Evolutionary conservation across 2,113 vertebrate genomes (phyloP), one percentile per base, ranked within the genome.

Genomic region (Xenotilapia flavipinnis): DNA sequence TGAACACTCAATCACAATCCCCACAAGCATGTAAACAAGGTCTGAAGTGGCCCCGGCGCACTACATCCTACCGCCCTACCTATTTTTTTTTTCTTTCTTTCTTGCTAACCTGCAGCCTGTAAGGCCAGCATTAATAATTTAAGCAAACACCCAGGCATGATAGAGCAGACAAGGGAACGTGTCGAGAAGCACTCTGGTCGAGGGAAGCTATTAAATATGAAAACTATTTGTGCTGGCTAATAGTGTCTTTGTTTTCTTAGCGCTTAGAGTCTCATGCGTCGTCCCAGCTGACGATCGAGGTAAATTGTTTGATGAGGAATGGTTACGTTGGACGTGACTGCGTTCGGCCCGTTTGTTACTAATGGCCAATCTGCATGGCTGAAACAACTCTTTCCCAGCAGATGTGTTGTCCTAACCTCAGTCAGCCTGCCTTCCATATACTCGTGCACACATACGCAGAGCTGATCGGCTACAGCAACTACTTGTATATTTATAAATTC

Each of bases 401-500:
- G 90, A 91, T 88, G 65, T 65, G 86, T 91, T 93, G 62, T 79
- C 80, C 87, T 86, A 92, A 93, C 91, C 91, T 81, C 73, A 83
- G 89, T 73, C 89, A 84, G 40, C 60, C 31, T 3, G 89, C 33
- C 73, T 3, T 28, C 23, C 28, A 31, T 62, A 42, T 11, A 38
- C 79, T 28, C 17, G 31, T 3, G 15, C 33, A 62, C 55, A 53
- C 68, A 73, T 17, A 75, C 23, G 26, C 26, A 49, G 15, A 86
- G 73, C 70, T 68, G 33, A 93, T 82, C 49, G 49, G 79, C 65
- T 86, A 86, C 83, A 80, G 87, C 73, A 83, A 21, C 91, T 90
- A 92, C 91, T 92, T 93, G 91, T 93, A 73, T 94, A 94, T 96
- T 96, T 94, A 95, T 96, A 92, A 92, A 91, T 95, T 94, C 87